A percentile compares a stretch with the other conserved stretches of the same genome.
phyloP scores from a whole-genome alignment of 2,888 invertebrate genomes.

The Trimorus sp. region DNA sequence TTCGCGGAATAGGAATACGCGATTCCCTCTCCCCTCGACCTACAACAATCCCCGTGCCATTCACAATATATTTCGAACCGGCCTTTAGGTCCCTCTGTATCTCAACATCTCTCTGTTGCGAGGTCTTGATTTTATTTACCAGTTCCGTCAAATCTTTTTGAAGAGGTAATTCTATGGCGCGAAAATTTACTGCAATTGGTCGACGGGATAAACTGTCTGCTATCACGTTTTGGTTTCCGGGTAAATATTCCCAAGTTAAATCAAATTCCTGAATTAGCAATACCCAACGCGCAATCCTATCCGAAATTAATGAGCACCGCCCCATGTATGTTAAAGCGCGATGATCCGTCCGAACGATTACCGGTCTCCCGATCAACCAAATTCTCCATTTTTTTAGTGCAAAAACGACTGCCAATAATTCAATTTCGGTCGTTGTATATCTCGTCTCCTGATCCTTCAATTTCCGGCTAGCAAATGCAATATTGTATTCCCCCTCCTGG shows the following conservation, averaged over 20 bases:
- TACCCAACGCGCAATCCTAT: background rate
- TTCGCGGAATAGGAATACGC: background rate
- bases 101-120: background rate
- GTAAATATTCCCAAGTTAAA: background rate
- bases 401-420: background rate
- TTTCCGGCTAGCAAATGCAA: background rate
- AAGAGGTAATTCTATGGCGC: too few relatives aligned
- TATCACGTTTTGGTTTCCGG: background rate
- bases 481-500: background rate
- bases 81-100: too few relatives aligned
- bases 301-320: background rate
- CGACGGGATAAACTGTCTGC: background rate
- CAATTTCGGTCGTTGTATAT: background rate
- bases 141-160: background rate
- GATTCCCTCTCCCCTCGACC: too few relatives aligned
- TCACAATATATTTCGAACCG: too few relatives aligned
- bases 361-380: background rate
- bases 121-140: background rate
- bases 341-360: background rate
- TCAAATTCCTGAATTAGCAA: background rate
- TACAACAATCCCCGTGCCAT: too few relatives aligned
- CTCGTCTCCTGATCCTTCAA: background rate
- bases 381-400: conserved; percentile 1
- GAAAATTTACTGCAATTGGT: background rate
- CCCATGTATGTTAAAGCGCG: background rate